These are phyloP conservation scores for Esox niger DNA, from an alignment of 2,113 vertebrate species.

Conservation along the genomic window DNA sequence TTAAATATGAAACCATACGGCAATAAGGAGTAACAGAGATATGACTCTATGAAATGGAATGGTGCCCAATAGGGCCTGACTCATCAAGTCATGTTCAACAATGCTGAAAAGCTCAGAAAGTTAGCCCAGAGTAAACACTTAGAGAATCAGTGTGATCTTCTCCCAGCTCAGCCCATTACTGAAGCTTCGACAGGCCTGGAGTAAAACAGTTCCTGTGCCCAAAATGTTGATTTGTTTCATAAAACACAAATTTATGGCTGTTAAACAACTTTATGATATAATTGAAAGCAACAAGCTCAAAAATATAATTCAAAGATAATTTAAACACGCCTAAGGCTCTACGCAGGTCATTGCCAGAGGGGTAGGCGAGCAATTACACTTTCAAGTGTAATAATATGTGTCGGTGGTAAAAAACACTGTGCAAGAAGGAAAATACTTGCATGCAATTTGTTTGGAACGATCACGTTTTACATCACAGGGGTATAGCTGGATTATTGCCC, in stretches of 20 bases:
- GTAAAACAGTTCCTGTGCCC: conserved; percentile 36
- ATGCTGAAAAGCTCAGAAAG: conserved; percentile 42
- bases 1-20: conserved; percentile 10
- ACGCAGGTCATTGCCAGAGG: conserved; percentile 37
- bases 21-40: conserved; percentile 35
- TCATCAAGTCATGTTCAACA: conserved; percentile 28
- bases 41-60: conserved; percentile 30
- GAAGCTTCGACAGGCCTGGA: conserved; percentile 19
- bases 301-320: conserved; percentile 52
- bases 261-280: conserved; percentile 43
- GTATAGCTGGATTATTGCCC: background rate
- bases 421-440: conserved; percentile 24
- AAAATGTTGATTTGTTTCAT: conserved; percentile 46
- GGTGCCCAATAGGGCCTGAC: conserved; percentile 20
- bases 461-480: conserved; percentile 22
- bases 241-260: conserved; percentile 51
- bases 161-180: conserved; percentile 27
- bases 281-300: conserved; percentile 45
- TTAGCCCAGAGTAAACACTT: conserved; percentile 30
- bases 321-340: conserved; percentile 34
- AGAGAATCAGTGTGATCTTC: conserved; percentile 19
- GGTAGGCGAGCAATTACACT: conserved; percentile 38
- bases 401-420: conserved; percentile 23
- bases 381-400: conserved; percentile 17
- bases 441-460: conserved; percentile 40